Evolutionary conservation across 1,140 invertebrate species (phyloP).

Genomic region (Euura lappo): DNA sequence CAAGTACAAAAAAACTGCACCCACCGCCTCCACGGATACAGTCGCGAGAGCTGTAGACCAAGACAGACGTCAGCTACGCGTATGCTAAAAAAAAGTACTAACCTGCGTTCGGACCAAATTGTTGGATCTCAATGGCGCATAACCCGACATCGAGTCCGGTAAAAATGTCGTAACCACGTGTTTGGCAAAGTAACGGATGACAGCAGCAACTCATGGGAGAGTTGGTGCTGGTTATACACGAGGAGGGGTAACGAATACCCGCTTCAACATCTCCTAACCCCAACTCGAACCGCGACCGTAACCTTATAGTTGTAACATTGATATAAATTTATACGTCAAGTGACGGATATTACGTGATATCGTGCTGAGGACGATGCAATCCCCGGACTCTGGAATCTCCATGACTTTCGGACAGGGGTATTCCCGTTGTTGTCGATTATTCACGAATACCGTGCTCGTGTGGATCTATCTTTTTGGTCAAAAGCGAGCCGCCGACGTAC

Average conservation of each 20-base stretch:
- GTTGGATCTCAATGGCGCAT: slow-evolving; percentile 16
- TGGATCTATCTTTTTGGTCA: too few species aligned
- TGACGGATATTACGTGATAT: slow-evolving; percentile 27
- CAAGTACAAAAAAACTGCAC: slow-evolving; percentile 26
- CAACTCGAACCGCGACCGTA: too few species aligned
- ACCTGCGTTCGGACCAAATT: slow-evolving; percentile 24
- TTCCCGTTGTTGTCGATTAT: too few species aligned
- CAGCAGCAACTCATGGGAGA: too few species aligned
- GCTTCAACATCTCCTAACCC: too few species aligned
- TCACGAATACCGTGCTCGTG: too few species aligned
- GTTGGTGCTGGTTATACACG: too few species aligned
- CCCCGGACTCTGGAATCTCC: slow-evolving; percentile 21
- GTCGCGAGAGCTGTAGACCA: slow-evolving; percentile 21
- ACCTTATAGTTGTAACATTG: too few species aligned
- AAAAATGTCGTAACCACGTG: neutral
- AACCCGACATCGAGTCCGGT: neutral
- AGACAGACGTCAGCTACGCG: slow-evolving; percentile 6
- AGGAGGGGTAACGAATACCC: too few species aligned
- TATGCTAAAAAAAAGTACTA: neutral
- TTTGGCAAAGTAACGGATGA: too few species aligned
- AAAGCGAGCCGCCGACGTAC: too few species aligned
- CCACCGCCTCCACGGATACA: slow-evolving; percentile 23
- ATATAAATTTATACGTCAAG: too few species aligned
- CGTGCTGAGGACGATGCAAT: slow-evolving; percentile 21
- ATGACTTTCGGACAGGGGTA: slow-evolving; percentile 23